Evolutionary conservation across 2,113 vertebrate genomes (phyloP), one percentile per base, ranked within the genome.

Genomic region (Nansenia antarctica): DNA sequence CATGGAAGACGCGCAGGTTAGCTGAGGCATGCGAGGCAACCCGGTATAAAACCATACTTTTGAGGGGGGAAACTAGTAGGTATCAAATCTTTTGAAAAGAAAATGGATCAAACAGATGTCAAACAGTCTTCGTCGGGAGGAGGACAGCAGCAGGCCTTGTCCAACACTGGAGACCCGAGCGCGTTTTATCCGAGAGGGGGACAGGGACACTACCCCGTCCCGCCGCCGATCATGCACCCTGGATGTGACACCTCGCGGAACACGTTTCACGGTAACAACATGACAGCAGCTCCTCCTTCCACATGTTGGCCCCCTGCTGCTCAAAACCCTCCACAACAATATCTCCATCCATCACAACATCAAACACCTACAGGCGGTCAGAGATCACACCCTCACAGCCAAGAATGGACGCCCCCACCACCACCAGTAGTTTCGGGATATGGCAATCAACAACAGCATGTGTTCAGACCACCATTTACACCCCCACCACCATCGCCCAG

Each of bases 381-480:
- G n/a, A 22, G 45, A 20, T 49, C 20, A n/a, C n/a, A n/a, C 45
- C n/a, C 45, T 29, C 54, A 27, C 22, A 57, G 11, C 27, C 20
- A 62, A 26, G 34, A 45, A 24, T 62, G 61, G 61, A 39, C 61
- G 9, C 11, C 24, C 9, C 27, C 52, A 53, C 30, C 72, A 1
- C 42, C 67, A 8, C n/a, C 76, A 0, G 9, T 29, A 20, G 47
- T 8, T 9, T 37, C 66, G 12, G 79, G 72, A 30, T 72, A 54
- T 69, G 49, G 26, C 26, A 5, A 26, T 1, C 30, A 22, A 2
- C 24, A 12, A 5, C 84, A 12, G 3, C 84, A 78, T 47, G 70
- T n/a, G 0, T 61, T 54, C 22, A 59, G 34, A 35, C 20, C 37
- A 15, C 30, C 59, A 7, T 65, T 72, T 0, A 47, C 55, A 32